phyloP scores from a whole-genome alignment of 2,888 invertebrate genomes.

The Ctena decussata region DNA sequence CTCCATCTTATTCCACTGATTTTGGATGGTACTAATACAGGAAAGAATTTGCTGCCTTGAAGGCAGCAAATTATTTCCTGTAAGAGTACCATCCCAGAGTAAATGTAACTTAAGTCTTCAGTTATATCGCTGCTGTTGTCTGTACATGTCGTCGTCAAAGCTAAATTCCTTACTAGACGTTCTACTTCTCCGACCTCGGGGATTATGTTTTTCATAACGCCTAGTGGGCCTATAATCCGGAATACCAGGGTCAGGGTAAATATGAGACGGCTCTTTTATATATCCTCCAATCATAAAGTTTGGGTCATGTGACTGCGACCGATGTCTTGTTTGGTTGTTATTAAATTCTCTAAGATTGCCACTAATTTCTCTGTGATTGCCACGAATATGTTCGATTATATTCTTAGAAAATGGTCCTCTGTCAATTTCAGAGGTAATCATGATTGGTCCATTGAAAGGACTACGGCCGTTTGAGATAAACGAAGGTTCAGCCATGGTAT shows the following conservation, averaged over 20 bases:
- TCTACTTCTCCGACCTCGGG: neutral
- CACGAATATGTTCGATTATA: neutral
- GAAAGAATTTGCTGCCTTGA: no score
- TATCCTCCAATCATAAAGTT: neutral
- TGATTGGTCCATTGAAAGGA: conserved; percentile 1
- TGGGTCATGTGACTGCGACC: conserved; percentile 4
- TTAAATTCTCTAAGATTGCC: neutral
- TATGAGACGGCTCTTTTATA: neutral
- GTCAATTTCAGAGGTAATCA: neutral
- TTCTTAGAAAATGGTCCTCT: neutral
- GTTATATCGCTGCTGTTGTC: no score
- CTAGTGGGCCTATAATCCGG: neutral
- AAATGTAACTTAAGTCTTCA: no score
- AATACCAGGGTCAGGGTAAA: neutral
- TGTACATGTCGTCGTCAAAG: neutral
- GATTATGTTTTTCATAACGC: neutral
- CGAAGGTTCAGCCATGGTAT: no score
- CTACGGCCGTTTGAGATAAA: neutral
- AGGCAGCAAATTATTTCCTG: no score
- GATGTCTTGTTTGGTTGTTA: neutral
- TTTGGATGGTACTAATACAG: no score
- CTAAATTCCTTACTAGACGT: neutral
- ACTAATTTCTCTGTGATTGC: neutral
- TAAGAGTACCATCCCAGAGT: no score
- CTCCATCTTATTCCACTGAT: no score